Percentiles rank a stretch among this genome's conserved stretches.
Evolutionary conservation across 2,888 invertebrate species (phyloP).

Genomic region (Drosophila engyochracea): DNA sequence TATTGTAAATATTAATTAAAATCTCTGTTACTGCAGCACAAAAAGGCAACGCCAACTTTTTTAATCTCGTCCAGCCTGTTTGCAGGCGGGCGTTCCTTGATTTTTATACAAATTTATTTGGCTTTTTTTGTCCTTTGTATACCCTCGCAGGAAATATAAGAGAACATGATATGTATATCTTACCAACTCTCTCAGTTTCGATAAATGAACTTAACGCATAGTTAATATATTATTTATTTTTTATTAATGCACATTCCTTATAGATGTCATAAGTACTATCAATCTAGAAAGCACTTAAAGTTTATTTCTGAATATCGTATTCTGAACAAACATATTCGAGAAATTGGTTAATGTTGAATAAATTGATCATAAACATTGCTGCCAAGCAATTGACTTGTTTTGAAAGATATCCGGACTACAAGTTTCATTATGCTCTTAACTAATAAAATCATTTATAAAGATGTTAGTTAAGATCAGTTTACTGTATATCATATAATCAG

Average conservation of each 20-base stretch:
- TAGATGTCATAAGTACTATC: neutral
- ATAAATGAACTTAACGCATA: neutral
- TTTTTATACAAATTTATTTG: constrained; percentile 53
- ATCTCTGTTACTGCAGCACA: constrained; percentile 54
- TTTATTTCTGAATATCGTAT: neutral
- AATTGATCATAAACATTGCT: too few relatives aligned
- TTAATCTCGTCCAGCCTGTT: constrained; percentile 67
- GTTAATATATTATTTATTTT: neutral
- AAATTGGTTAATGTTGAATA: too few relatives aligned
- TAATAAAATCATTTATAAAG: neutral
- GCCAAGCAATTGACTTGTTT: too few relatives aligned
- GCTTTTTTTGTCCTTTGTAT: neutral
- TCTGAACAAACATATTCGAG: neutral
- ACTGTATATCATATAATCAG: neutral
- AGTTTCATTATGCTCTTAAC: neutral
- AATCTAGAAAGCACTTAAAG: neutral
- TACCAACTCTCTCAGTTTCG: neutral
- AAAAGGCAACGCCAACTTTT: constrained; percentile 68
- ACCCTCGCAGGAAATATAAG: neutral
- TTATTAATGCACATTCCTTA: neutral
- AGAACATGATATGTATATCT: neutral
- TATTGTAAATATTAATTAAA: constrained; percentile 82
- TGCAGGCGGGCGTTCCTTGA: constrained; percentile 32
- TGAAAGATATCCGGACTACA: neutral
- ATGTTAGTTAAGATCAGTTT: neutral